Base-by-base conservation (phyloP, 2,888 invertebrate species). In the Drosophila birchii region DNA sequence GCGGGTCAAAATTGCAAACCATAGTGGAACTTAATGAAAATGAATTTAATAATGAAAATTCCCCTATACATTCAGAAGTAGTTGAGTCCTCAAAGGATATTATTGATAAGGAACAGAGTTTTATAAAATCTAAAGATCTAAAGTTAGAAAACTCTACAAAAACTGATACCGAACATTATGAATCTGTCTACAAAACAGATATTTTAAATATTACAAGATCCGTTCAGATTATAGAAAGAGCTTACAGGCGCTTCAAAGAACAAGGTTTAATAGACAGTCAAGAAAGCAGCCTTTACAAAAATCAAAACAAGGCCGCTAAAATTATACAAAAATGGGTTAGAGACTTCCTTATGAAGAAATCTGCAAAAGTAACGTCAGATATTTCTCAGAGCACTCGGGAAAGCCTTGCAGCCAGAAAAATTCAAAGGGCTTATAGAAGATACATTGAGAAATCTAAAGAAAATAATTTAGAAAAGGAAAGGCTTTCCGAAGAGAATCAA, bases 21-120 rank as follows among this genome's bases (percentile, higher is more conserved):
- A 85, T 85, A 11, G 73, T 78, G 18, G 85, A 85, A 45, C 69
- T 79, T 2, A 87, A 85, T 62, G 85, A 85, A 64, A 77, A 26
- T 69, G 68, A 69, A 23, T 12, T 5, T 1, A 16, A 6, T 43
- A 18, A 16, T 3, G 16, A 36, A 38, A 41, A 12, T 5, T 8
- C 12, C 1, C 5, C 9, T 18, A 36, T 51, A 9, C n/a, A 29
- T 20, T 14, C 4, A 39, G 44, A 47, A 23, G 6, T 1, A 0
- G 12, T 3, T n/a, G 54, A 38, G 6, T 14, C 34, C 2, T 3
- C 23, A n/a, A 36, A 4, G 2, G 6, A 20, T n/a, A 5, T 16
- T 23, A 34, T 0, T 8, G n/a, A 23, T n/a, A 29, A 32, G 0
- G 36, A 36, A 2, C n/a, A 26, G 5, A 23, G 4, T 14, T 12